Evolutionary conservation across 1,140 invertebrate genomes (phyloP), one percentile per base, ranked within the genome.

Genomic region (Aphaenogaster floridana): DNA sequence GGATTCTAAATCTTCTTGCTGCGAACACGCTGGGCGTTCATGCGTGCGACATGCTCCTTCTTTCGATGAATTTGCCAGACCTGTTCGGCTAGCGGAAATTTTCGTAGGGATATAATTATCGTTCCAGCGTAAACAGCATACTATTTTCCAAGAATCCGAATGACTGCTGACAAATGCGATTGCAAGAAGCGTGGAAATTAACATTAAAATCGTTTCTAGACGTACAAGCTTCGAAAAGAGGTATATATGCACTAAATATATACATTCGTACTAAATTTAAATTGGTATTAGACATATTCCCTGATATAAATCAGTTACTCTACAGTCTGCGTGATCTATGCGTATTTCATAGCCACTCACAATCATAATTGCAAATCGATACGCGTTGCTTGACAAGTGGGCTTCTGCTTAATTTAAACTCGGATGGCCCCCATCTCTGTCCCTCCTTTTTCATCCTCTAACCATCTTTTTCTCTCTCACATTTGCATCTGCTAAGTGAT

Each of bases 401-500:
- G 84, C 88, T 80, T 83, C 88, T 88, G 93, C 92, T 95, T 95
- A 95, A 95, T 94, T 94, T 93, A 93, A 94, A 93, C 87, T 92
- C 89, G 81, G 87, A 89, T 88, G 88, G 79, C 52, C 57, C 57
- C 64, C 50, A 15, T 13, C 42, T 68, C 34, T 69, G 13, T 42
- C 17, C 7, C 50, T 83, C n/a, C 17, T 72, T 54, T 59, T 74
- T 64, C 66, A 54, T 68, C 28, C 63, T 50, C 71, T 17, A 50
- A 15, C 59, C 36, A 11, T 86, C 84, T 69, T 52, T 86, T 21
- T 86, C 85, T 69, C 77, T 86, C 77, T 80, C 59, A 77, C 80
- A 95, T 95, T 95, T 95, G 94, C 95, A 95, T 95, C 93, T 93
- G 91, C 94, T 95, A 95, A 95, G 95, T 95, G 94, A 95, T 95